Conservation (phyloP, 2,113 vertebrate genomes). For the Dasypus novemcinctus region DNA sequence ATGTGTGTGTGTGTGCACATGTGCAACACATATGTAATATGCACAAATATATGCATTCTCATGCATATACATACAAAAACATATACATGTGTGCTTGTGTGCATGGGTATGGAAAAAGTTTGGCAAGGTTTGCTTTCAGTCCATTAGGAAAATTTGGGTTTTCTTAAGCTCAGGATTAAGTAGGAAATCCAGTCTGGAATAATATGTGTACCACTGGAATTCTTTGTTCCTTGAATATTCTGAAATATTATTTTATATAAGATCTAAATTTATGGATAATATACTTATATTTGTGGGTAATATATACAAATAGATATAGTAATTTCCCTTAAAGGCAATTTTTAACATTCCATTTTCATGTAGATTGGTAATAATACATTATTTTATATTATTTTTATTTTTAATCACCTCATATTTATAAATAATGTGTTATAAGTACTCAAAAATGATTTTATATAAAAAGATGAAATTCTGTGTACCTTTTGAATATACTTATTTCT, state of each 20-base stretch:
- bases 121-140: background rate
- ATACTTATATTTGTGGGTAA: background rate
- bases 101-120: background rate
- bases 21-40: too few species aligned
- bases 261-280: background rate
- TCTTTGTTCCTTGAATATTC: background rate
- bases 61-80: too few species aligned
- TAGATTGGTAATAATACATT: background rate
- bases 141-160: background rate
- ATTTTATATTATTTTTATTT: conserved; percentile 1
- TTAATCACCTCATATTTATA: background rate
- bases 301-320: background rate
- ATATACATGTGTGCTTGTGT: too few species aligned
- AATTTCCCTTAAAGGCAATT: background rate
- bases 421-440: conserved; percentile 2
- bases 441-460: background rate
- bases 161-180: background rate
- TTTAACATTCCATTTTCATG: background rate
- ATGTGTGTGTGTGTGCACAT: too few species aligned
- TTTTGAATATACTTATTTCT: background rate
- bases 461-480: background rate
- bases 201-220: background rate
- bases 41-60: too few species aligned
- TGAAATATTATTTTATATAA: background rate
- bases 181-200: background rate